Percentiles rank a stretch among this genome's conserved stretches.
These are phyloP conservation scores for Microctonus aethiopoides DNA, from an alignment of 2,888 invertebrate genomes.

Conservation along the genomic window DNA sequence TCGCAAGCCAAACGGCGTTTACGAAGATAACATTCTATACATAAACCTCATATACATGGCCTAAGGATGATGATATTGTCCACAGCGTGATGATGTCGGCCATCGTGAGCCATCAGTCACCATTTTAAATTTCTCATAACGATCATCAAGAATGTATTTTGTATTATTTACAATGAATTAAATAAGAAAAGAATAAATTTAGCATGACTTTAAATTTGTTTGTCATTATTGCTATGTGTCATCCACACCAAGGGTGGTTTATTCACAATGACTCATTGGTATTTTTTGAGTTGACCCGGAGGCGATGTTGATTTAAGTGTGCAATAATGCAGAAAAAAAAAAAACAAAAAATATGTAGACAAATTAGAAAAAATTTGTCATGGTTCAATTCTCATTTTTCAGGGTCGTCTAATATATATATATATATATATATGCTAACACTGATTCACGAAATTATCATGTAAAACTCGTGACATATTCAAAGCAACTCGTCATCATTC, in stretches of 20 bases:
- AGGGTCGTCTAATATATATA: too few relatives aligned
- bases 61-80: background rate
- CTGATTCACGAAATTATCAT: too few relatives aligned
- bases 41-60: background rate
- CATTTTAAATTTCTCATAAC: conserved; percentile 46
- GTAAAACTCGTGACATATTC: too few relatives aligned
- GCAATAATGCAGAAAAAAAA: background rate
- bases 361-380: background rate
- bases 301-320: background rate
- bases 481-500: too few relatives aligned
- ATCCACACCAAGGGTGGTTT: background rate
- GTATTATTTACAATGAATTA: too few relatives aligned
- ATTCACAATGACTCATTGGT: background rate
- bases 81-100: conserved; percentile 20
- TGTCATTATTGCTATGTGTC: background rate
- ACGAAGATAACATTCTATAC: conserved; percentile 40
- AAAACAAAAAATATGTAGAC: too few relatives aligned
- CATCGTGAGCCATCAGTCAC: conserved; percentile 42
- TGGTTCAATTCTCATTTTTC: too few relatives aligned
- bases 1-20: conserved; percentile 44
- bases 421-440: too few relatives aligned
- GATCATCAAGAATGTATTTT: background rate
- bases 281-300: background rate
- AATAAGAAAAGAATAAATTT: too few relatives aligned
- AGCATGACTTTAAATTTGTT: background rate